Percentiles rank a stretch among this genome's conserved stretches.
These are phyloP conservation scores for Dryas iulia DNA, from an alignment of 1,140 invertebrate species.

Conservation along the genomic window DNA sequence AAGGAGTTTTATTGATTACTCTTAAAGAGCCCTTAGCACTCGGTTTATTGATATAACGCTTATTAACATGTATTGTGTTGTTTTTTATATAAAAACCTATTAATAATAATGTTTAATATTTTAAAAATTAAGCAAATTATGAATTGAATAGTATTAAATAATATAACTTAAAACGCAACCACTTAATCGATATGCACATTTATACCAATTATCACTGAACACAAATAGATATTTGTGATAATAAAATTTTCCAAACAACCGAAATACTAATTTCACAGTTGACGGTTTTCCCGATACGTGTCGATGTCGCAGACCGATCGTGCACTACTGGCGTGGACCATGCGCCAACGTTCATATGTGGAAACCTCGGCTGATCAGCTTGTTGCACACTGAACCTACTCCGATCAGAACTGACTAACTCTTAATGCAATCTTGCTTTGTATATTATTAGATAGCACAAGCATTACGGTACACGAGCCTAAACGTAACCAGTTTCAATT, in stretches of 20 bases:
- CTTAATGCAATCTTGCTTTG: slow-evolving; percentile 25
- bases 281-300: slow-evolving; percentile 47
- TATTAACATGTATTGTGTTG: background rate
- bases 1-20: too few species aligned
- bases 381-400: slow-evolving; percentile 35
- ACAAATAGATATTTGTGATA: slow-evolving; percentile 15
- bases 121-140: background rate
- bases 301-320: slow-evolving; percentile 55
- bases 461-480: slow-evolving; percentile 10
- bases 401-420: slow-evolving; percentile 28
- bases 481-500: background rate
- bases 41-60: background rate
- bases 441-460: slow-evolving; percentile 13
- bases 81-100: background rate
- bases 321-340: slow-evolving; percentile 63
- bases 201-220: slow-evolving; percentile 25
- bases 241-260: slow-evolving; percentile 7
- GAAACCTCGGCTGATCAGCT: slow-evolving; percentile 51
- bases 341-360: slow-evolving; percentile 56
- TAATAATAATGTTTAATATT: background rate
- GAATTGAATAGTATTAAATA: background rate
- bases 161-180: background rate
- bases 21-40: background rate
- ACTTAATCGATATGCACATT: background rate
- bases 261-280: slow-evolving; percentile 30